These are phyloP conservation scores for Pocota personata DNA, from an alignment of 2,888 invertebrate species.

Conservation along the genomic window DNA sequence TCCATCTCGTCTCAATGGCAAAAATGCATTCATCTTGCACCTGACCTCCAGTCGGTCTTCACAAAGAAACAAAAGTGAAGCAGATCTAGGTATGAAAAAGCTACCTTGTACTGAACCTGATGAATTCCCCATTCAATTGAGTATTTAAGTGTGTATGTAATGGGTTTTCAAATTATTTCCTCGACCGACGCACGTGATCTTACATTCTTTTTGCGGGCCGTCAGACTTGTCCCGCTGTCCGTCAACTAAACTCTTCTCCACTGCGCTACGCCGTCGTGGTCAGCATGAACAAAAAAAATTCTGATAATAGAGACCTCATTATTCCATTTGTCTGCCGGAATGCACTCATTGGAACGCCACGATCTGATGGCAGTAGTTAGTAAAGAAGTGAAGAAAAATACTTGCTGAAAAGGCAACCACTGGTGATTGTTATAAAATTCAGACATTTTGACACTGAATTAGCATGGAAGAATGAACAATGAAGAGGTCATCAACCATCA, in stretches of 20 bases:
- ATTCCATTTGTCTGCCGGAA: slow-evolving; percentile 34
- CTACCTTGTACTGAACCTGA: not conserved
- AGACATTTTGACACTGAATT: slow-evolving; percentile 53
- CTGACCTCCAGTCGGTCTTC: slow-evolving; percentile 34
- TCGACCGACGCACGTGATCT: slow-evolving; percentile 59
- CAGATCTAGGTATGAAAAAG: not conserved
- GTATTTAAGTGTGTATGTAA: slow-evolving; percentile 60
- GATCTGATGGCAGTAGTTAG: slow-evolving; percentile 3
- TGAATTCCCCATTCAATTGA: slow-evolving; percentile 2
- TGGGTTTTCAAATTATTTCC: slow-evolving; percentile 63
- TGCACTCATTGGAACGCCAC: slow-evolving; percentile 61
- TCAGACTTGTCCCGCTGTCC: slow-evolving; percentile 3
- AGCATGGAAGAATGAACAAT: slow-evolving; percentile 12
- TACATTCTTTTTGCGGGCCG: slow-evolving; percentile 1
- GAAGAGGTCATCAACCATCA: slow-evolving; percentile 53
- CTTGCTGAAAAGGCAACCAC: not conserved
- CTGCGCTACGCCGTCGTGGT: slow-evolving; percentile 5
- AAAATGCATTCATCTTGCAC: slow-evolving; percentile 50
- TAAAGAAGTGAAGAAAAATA: not conserved
- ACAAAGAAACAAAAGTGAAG: slow-evolving; percentile 19
- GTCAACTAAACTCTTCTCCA: slow-evolving; percentile 16
- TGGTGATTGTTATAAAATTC: slow-evolving; percentile 31
- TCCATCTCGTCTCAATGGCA: slow-evolving; percentile 25
- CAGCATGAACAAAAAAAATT: slow-evolving; percentile 8
- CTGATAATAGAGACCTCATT: slow-evolving; percentile 17